These are phyloP conservation scores for Colius striatus DNA, from an alignment of 2,113 vertebrate species.

Conservation along the genomic window DNA sequence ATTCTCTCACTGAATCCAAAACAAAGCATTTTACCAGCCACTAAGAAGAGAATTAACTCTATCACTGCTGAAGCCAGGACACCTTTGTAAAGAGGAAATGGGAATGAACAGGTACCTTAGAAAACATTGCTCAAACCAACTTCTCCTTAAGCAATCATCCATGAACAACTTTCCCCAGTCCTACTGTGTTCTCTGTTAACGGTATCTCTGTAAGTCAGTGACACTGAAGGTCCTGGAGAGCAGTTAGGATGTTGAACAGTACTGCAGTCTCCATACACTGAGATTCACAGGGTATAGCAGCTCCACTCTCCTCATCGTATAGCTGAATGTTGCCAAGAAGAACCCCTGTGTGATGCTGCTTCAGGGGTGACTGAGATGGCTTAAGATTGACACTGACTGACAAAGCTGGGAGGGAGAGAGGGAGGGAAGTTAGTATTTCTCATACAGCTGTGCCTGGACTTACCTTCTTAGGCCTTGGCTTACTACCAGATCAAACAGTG, in stretches of 20 bases:
- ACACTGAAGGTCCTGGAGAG: background rate
- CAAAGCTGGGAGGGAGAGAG: background rate
- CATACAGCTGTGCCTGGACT: background rate
- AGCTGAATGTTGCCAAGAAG: background rate
- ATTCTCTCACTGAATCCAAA: no score
- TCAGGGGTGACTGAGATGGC: background rate
- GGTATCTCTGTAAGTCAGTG: background rate
- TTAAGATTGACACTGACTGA: background rate
- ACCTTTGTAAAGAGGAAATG: background rate
- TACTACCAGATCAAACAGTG: background rate
- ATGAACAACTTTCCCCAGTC: background rate
- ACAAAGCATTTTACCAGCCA: no score
- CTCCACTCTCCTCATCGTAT: background rate
- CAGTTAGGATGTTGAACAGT: background rate
- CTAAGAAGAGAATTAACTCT: no score
- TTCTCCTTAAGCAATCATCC: background rate
- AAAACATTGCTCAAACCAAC: background rate
- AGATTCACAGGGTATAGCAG: background rate
- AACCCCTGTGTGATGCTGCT: background rate
- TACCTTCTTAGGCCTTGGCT: background rate
- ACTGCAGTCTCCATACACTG: background rate
- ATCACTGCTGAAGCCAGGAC: no score
- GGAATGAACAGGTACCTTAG: background rate
- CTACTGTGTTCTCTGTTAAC: background rate
- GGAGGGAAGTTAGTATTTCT: background rate